These are phyloP conservation scores for Embiotoca jacksoni DNA, from an alignment of 2,113 vertebrate species.

Conservation along the genomic window DNA sequence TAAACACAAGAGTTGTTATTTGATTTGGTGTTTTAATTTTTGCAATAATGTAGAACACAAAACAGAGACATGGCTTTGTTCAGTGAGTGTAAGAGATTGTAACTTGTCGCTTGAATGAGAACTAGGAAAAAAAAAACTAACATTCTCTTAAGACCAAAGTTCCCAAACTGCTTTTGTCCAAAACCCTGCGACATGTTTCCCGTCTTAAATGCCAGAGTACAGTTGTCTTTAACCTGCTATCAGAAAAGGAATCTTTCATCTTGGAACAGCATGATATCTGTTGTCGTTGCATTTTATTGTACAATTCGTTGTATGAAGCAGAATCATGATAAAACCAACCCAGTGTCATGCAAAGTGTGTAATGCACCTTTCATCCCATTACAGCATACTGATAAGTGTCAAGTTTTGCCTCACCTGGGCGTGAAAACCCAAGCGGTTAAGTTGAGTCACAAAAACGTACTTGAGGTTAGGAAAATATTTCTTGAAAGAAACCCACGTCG, in stretches of 20 bases:
- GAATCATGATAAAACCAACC: background rate
- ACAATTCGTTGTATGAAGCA: slow-evolving; percentile 7
- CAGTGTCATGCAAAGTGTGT: too few relatives aligned
- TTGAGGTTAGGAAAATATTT: too few relatives aligned
- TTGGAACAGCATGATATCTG: background rate
- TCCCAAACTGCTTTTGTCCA: background rate
- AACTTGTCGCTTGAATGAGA: slow-evolving; percentile 13
- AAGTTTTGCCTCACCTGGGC: too few relatives aligned
- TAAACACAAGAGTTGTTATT: slow-evolving; percentile 12
- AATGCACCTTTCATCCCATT: too few relatives aligned
- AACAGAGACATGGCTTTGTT: slow-evolving; percentile 28
- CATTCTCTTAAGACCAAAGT: slow-evolving; percentile 14
- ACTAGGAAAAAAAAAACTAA: slow-evolving; percentile 28
- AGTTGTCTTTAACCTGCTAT: background rate
- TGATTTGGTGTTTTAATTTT: slow-evolving; percentile 69
- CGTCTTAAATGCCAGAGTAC: background rate
- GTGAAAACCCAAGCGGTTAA: too few relatives aligned
- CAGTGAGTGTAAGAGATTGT: slow-evolving; percentile 25
- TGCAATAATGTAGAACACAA: slow-evolving; percentile 51
- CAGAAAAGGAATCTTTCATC: background rate
- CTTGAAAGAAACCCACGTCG: too few relatives aligned
- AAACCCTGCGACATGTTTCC: background rate
- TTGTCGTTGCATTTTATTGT: background rate
- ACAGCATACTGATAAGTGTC: too few relatives aligned
- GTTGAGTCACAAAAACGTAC: too few relatives aligned